Conservation (phyloP, 2,113 vertebrate genomes). For the Microcebus jonahi region DNA sequence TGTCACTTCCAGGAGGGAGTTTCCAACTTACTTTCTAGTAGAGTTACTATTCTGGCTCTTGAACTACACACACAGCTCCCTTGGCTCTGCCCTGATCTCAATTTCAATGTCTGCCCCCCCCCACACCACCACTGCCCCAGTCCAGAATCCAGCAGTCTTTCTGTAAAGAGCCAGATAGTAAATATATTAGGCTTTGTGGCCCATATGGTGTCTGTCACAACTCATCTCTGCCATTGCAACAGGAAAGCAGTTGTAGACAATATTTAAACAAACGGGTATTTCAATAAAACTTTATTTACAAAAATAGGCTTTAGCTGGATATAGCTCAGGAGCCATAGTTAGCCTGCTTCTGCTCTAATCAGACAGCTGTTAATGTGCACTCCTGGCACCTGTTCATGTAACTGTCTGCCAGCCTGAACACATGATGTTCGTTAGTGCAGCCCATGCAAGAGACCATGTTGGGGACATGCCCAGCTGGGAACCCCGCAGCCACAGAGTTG, state of each 20-base stretch:
- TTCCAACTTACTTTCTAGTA: neutral
- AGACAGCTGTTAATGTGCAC: neutral
- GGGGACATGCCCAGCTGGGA: neutral
- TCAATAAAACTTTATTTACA: slow-evolving; percentile 8
- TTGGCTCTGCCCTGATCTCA: neutral
- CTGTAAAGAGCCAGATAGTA: neutral
- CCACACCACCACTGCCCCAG: too few species aligned
- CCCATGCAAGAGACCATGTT: neutral
- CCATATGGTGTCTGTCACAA: neutral
- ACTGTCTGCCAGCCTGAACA: neutral
- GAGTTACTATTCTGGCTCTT: neutral
- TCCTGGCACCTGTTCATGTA: neutral
- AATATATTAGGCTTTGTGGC: neutral
- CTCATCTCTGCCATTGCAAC: neutral
- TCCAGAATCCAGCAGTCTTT: neutral
- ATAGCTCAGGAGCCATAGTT: neutral
- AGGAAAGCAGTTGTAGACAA: neutral
- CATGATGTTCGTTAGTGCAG: neutral
- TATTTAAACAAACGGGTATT: neutral
- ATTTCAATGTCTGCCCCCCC: neutral
- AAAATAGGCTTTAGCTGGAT: neutral
- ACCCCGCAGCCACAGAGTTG: neutral
- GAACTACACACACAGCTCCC: neutral
- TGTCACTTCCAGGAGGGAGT: neutral
- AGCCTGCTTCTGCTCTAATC: neutral